These are phyloP conservation scores for Periplaneta americana DNA, from an alignment of 1,140 invertebrate genomes.

Conservation along the genomic window DNA sequence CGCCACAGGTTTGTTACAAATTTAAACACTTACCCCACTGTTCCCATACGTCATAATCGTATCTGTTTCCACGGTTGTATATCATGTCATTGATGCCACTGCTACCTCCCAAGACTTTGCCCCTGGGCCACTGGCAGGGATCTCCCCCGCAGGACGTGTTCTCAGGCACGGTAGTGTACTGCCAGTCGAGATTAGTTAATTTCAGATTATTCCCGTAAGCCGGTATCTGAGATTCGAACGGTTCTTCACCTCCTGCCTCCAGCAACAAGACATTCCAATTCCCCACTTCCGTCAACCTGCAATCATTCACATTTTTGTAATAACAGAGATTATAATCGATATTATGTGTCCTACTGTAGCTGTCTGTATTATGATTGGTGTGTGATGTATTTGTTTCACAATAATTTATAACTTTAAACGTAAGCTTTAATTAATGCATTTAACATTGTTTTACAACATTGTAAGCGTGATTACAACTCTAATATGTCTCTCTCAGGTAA, in stretches of 20 bases:
- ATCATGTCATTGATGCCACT: constrained; percentile 75
- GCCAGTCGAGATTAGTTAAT: constrained; percentile 36
- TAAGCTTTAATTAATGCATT: too few species aligned
- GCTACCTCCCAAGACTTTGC: constrained; percentile 44
- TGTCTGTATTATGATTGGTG: too few species aligned
- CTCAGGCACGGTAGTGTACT: constrained; percentile 42
- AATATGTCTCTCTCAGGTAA: too few species aligned
- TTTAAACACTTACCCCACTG: constrained; percentile 19
- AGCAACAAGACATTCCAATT: constrained; percentile 36
- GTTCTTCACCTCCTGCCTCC: constrained; percentile 36
- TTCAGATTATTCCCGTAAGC: constrained; percentile 18
- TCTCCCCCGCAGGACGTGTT: constrained; percentile 37
- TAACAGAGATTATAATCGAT: too few species aligned
- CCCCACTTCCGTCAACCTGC: constrained; percentile 34
- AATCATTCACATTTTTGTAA: too few species aligned
- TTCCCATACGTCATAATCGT: constrained; percentile 70
- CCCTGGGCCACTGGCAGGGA: constrained; percentile 23
- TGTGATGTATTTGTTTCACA: too few species aligned
- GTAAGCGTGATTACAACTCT: too few species aligned
- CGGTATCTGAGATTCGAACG: constrained; percentile 4
- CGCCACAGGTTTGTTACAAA: too few species aligned
- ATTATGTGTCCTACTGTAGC: too few species aligned
- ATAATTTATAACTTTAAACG: too few species aligned
- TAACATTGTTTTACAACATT: too few species aligned
- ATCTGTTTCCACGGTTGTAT: constrained; percentile 69